A percentile compares a stretch with the other conserved stretches of the same genome.
Conservation (phyloP, 2,113 vertebrate species). For the Australoheros scitulus region DNA sequence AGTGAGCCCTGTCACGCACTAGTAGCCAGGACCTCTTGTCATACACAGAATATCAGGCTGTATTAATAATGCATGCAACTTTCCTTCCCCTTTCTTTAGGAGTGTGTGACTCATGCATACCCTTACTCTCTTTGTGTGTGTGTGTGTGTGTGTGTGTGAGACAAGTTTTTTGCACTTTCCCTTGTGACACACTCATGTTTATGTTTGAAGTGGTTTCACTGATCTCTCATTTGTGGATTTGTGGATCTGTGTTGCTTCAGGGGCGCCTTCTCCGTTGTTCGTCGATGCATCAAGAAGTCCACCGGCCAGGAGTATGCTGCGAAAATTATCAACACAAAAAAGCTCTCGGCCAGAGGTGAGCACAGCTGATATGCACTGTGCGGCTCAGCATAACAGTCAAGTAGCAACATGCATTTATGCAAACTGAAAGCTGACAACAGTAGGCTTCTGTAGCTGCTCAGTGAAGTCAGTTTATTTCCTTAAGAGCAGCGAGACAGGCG, state of each 20-base stretch:
- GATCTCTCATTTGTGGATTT: not conserved
- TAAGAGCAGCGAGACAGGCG: slow-evolving; percentile 28
- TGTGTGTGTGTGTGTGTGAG: not conserved
- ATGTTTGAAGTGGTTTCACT: not conserved
- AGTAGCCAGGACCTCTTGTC: slow-evolving; percentile 31
- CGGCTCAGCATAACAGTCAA: not conserved
- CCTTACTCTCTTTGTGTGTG: not conserved
- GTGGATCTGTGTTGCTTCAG: slow-evolving; percentile 73
- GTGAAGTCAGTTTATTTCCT: slow-evolving; percentile 27
- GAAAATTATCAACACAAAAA: slow-evolving; percentile 99
- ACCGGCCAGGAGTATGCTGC: slow-evolving; percentile 98
- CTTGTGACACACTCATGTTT: not conserved
- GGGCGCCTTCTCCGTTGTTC: slow-evolving; percentile 98
- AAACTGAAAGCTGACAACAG: slow-evolving; percentile 13
- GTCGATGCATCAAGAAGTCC: slow-evolving; percentile 96
- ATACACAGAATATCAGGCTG: slow-evolving; percentile 32
- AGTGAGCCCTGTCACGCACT: slow-evolving; percentile 26
- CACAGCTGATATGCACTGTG: not conserved
- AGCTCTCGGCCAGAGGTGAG: slow-evolving; percentile 97
- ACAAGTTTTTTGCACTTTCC: not conserved
- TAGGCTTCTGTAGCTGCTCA: not conserved
- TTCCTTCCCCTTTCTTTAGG: slow-evolving; percentile 15
- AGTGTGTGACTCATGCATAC: slow-evolving; percentile 13
- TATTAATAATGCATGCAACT: slow-evolving; percentile 48
- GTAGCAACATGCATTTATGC: not conserved